Percentiles rank a stretch among this genome's conserved stretches.
Evolutionary conservation across 2,113 vertebrate species (phyloP).

Genomic region (Phylloscopus trochiloides): DNA sequence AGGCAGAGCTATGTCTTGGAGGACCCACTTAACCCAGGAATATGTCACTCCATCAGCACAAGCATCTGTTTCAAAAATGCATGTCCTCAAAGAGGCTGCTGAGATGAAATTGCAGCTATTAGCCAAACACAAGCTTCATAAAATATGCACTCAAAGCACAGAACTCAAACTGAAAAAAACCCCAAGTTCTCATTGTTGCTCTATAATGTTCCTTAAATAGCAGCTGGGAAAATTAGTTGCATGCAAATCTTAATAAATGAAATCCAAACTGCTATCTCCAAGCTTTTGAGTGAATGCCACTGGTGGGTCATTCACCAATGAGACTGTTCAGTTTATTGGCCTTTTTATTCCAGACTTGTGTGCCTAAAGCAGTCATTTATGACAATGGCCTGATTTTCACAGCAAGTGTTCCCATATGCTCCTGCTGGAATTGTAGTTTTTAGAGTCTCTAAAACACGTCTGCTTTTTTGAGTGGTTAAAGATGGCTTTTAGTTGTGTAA

Average conservation of each 20-base stretch:
- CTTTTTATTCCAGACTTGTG: not conserved
- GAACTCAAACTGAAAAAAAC: not conserved
- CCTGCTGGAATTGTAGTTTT: not conserved
- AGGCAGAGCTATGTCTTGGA: not conserved
- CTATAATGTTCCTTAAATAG: not conserved
- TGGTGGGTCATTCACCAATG: not conserved
- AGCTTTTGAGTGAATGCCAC: not conserved
- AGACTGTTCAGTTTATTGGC: not conserved
- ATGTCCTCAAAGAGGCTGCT: not conserved
- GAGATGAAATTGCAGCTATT: not conserved
- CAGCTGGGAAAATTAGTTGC: not conserved
- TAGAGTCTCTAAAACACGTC: not conserved
- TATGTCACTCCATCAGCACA: not conserved
- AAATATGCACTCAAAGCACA: not conserved
- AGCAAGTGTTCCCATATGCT: conserved; percentile 4
- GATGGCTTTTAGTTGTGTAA: conserved; percentile 30
- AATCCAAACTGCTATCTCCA: not conserved
- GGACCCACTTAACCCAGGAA: not conserved
- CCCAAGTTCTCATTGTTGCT: not conserved
- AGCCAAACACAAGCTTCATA: not conserved
- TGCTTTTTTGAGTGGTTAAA: conserved; percentile 12
- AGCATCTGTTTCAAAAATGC: not conserved
- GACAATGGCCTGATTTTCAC: conserved; percentile 7
- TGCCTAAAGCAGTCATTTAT: not conserved
- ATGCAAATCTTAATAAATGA: conserved; percentile 2